Conservation (phyloP, 1,140 invertebrate genomes). For the Akabosia matsudoensis region DNA sequence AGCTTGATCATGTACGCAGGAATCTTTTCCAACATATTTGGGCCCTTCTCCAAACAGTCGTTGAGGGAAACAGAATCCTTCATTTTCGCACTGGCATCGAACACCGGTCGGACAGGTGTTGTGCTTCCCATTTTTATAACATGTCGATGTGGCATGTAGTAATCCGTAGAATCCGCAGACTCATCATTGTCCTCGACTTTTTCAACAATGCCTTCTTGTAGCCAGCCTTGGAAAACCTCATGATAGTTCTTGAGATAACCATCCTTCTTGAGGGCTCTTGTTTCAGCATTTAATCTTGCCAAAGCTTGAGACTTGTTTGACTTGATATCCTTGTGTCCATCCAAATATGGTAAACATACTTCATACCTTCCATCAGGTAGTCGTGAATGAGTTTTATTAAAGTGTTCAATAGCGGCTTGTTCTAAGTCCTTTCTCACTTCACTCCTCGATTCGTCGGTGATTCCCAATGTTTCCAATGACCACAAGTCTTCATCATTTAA, state of each 20-base stretch:
- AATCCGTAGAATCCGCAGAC: background rate
- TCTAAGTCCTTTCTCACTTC: constrained; percentile 17
- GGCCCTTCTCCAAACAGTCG: constrained; percentile 44
- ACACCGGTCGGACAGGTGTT: constrained; percentile 46
- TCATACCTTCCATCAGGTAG: constrained; percentile 8
- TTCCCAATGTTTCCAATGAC: background rate
- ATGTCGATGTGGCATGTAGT: constrained; percentile 3
- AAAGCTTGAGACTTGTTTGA: background rate
- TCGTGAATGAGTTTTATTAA: background rate
- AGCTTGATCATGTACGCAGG: background rate
- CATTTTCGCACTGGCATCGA: constrained; percentile 35
- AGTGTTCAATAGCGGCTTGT: constrained; percentile 7
- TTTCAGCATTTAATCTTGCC: background rate
- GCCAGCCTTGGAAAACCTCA: constrained; percentile 8
- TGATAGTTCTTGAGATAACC: background rate
- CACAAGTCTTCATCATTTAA: background rate
- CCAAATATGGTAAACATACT: background rate
- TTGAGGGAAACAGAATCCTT: constrained; percentile 49
- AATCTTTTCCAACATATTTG: constrained; percentile 27
- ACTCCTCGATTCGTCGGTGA: background rate
- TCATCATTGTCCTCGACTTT: too few relatives aligned
- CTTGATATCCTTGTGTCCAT: background rate
- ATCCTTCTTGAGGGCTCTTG: background rate
- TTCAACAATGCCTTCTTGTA: constrained; percentile 35
- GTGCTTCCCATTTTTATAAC: constrained; percentile 47